Conservation (phyloP, 2,888 invertebrate species). For the Lordiphosa fenestrarum region DNA sequence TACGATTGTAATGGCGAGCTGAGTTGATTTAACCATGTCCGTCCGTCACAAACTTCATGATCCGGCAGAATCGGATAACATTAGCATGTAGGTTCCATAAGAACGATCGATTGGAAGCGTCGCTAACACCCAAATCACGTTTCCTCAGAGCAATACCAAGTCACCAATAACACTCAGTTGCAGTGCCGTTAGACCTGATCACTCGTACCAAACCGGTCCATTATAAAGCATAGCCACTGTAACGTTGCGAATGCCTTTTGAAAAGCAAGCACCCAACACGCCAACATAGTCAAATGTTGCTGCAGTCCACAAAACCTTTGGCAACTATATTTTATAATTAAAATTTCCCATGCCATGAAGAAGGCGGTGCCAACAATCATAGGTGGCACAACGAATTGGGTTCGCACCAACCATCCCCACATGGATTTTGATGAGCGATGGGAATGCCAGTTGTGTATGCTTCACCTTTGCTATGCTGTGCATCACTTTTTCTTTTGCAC, state of each 20-base stretch:
- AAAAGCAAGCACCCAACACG: conserved; percentile 24
- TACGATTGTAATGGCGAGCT: too few relatives aligned
- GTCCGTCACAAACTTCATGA: too few relatives aligned
- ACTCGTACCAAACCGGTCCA: too few relatives aligned
- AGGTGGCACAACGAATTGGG: conserved; percentile 26
- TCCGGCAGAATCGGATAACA: too few relatives aligned
- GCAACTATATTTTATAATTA: conserved; percentile 50
- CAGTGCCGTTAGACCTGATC: too few relatives aligned
- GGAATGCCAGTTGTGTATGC: conserved; percentile 11
- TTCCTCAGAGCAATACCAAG: too few relatives aligned
- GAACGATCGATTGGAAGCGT: too few relatives aligned
- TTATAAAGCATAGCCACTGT: conserved; percentile 16
- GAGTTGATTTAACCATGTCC: too few relatives aligned
- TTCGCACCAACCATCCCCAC: conserved; percentile 17
- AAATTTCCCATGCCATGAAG: conserved; percentile 43
- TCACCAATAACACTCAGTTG: too few relatives aligned
- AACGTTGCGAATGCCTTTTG: conserved; percentile 19
- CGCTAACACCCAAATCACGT: too few relatives aligned
- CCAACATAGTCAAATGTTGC: conserved; percentile 26
- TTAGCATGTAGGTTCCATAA: too few relatives aligned
- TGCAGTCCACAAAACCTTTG: conserved; percentile 28
- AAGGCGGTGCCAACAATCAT: conserved; percentile 30
- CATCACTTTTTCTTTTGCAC: conserved; percentile 9
- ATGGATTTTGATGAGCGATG: conserved; percentile 33
- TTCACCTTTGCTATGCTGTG: conserved; percentile 21